Conservation (phyloP, 2,113 vertebrate species). For the Corythaeola cristata region DNA sequence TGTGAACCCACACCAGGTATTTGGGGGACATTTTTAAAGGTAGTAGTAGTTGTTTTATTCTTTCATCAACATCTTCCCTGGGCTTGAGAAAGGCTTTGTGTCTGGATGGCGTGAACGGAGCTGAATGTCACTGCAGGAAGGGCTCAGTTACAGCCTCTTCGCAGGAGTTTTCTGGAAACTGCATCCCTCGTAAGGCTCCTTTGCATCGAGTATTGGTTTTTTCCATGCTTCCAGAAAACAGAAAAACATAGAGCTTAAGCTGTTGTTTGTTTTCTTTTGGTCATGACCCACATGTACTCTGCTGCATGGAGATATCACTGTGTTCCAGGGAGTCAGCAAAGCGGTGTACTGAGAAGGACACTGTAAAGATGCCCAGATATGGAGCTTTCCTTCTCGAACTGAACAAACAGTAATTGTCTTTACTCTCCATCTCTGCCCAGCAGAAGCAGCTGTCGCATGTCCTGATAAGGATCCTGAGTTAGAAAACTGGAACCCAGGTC, state of each 20-base stretch:
- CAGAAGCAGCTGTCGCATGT: slow-evolving; percentile 65
- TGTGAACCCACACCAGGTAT: background rate
- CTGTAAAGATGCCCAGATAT: background rate
- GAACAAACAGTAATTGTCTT: background rate
- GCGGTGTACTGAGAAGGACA: rapidly evolving
- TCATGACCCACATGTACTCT: background rate
- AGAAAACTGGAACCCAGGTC: slow-evolving; percentile 88
- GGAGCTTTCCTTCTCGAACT: background rate
- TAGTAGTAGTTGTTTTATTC: background rate
- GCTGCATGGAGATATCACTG: background rate
- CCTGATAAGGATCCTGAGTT: slow-evolving; percentile 86
- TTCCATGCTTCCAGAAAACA: slow-evolving; percentile 10
- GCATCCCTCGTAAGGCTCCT: background rate
- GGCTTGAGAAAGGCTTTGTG: background rate
- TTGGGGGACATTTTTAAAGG: background rate
- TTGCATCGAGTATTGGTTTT: background rate
- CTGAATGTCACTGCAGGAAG: background rate
- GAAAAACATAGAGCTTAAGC: background rate
- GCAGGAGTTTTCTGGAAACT: background rate
- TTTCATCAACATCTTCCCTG: background rate
- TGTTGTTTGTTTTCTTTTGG: slow-evolving; percentile 13
- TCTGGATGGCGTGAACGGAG: background rate
- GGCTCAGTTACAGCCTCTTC: background rate
- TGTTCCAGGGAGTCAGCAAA: background rate
- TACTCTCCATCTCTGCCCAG: background rate